Base-by-base conservation (phyloP, 37 sponge, comb jelly and placozoan genomes). In the Lycopodina hypogea region DNA sequence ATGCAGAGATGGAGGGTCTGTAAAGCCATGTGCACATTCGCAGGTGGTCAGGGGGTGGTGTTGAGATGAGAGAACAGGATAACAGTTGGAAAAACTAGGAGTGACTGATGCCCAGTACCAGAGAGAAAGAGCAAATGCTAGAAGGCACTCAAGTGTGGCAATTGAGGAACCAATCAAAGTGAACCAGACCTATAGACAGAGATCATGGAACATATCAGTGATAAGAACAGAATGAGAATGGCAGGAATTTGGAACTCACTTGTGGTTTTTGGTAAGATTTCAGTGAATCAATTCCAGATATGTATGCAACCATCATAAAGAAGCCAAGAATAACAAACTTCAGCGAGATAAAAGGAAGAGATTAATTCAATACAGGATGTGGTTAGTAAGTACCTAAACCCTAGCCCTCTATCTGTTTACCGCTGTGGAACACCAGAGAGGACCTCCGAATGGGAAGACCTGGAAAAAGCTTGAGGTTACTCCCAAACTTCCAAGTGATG, bases 361-460 rank as follows among this genome's bases (percentile, higher is more conserved):
- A n/a, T n/a, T n/a, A n/a, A n/a, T n/a, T n/a, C n/a, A n/a, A n/a
- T n/a, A n/a, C n/a, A n/a, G n/a, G n/a, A n/a, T n/a, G n/a, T n/a
- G n/a, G n/a, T 59, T 59, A 26, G 28, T 4, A 59, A 26, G 60
- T 23, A 28, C 6, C 6, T 28, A 17, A 7, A 28, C 60, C 28
- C 14, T 12, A 12, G 15, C 39, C 21, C n/a, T 24, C 29, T 26
- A 11, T 26, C 39, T 42, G 15, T 36, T 40, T 40, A 77, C 77
- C 64, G 63, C 0, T 22, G 51, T 42, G 19, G 65, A 64, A 24
- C 39, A 60, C 77, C 77, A 77, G 0, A 77, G 50, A 18, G 77
- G 77, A 26, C 45, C 64, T 29, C 64, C 77, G n/a, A 62, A 77
- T 24, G 77, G 77, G n/a, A 77, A 77, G 50, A 77, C 77, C 7